These are phyloP conservation scores for Melanotaenia parkinsoni DNA, from an alignment of 2,797 vertebrate genomes.

Conservation along the genomic window DNA sequence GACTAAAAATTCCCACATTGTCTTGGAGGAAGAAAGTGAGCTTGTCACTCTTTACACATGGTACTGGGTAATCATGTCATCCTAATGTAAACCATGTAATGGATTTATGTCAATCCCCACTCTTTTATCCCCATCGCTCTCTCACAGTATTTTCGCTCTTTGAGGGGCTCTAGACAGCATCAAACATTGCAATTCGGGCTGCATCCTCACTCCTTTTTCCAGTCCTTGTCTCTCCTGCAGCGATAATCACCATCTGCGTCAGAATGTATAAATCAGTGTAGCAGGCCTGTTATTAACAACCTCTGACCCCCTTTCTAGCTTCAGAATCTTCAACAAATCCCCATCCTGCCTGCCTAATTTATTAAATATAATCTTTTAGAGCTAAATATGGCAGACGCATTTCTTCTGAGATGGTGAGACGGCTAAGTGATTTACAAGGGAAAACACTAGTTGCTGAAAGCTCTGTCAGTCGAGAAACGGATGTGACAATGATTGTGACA, in stretches of 20 bases:
- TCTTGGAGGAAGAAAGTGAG: slow-evolving; percentile 14
- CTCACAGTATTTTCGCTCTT: slow-evolving; percentile 26
- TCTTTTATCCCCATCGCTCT: slow-evolving; percentile 24
- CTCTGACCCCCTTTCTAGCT: slow-evolving; percentile 48
- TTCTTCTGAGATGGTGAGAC: slow-evolving; percentile 4
- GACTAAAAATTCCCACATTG: slow-evolving; percentile 8
- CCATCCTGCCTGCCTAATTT: slow-evolving; percentile 22
- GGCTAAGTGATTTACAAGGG: slow-evolving; percentile 24
- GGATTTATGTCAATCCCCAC: slow-evolving; percentile 27
- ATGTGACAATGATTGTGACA: slow-evolving; percentile 38
- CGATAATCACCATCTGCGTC: slow-evolving; percentile 58
- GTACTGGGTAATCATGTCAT: slow-evolving; percentile 19
- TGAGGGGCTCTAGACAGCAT: slow-evolving; percentile 40
- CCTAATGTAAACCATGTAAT: slow-evolving; percentile 42
- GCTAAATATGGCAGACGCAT: not conserved
- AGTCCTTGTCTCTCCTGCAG: slow-evolving; percentile 36
- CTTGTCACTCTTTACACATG: slow-evolving; percentile 25
- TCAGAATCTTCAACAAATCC: slow-evolving; percentile 42
- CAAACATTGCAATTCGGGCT: slow-evolving; percentile 49
- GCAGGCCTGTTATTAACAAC: slow-evolving; percentile 60
- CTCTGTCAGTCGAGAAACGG: slow-evolving; percentile 40
- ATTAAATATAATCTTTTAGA: slow-evolving; percentile 34
- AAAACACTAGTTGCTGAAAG: slow-evolving; percentile 23
- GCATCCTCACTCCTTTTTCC: slow-evolving; percentile 26
- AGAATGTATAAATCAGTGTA: slow-evolving; percentile 42